Evolutionary conservation across 1,140 invertebrate species (phyloP).

Genomic region (Chironomus tepperi): DNA sequence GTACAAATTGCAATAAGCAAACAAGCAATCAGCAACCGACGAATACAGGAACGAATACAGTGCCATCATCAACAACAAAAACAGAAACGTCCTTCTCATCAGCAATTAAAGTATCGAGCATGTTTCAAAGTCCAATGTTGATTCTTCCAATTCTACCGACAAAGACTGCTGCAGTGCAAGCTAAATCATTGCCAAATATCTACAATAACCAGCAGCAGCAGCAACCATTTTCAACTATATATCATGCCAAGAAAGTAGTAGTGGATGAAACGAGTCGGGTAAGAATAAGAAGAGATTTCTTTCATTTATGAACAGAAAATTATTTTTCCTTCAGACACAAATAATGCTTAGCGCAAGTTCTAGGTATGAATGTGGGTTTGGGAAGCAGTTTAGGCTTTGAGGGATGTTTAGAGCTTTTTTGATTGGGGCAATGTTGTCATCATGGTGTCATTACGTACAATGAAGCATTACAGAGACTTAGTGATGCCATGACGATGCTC

Average conservation of each 20-base stretch:
- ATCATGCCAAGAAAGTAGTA: slow-evolving; percentile 12
- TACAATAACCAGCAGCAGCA: slow-evolving; percentile 6
- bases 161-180: not conserved
- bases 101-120: slow-evolving; percentile 9
- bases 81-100: not conserved
- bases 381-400: too few species aligned
- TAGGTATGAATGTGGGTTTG: too few species aligned
- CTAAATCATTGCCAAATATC: not conserved
- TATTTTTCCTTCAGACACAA: too few species aligned
- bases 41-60: not conserved
- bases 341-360: too few species aligned
- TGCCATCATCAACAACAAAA: not conserved
- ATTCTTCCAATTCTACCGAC: not conserved
- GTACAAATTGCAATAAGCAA: slow-evolving; percentile 15
- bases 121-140: slow-evolving; percentile 7
- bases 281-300: not conserved
- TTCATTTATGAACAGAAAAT: not conserved
- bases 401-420: too few species aligned
- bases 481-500: too few species aligned
- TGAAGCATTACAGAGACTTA: too few species aligned
- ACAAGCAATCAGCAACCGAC: not conserved
- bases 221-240: not conserved
- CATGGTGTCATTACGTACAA: too few species aligned
- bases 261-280: not conserved
- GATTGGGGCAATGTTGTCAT: too few species aligned